Evolutionary conservation across 2,888 invertebrate genomes (phyloP).

Genomic region (Ellobium chinense): DNA sequence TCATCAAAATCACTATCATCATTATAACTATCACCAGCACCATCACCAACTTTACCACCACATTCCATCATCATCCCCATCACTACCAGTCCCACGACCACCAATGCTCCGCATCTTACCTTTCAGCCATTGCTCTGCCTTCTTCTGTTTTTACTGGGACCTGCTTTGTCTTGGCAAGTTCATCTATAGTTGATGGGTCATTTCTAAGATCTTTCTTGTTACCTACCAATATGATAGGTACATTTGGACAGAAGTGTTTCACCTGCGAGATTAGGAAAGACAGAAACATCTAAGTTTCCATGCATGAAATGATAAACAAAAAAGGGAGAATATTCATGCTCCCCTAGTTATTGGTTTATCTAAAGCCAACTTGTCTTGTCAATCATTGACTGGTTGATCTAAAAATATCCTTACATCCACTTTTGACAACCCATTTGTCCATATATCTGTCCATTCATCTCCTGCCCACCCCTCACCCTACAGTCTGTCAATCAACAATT

Average conservation of each 20-base stretch:
- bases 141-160: slow-evolving; percentile 98
- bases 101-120: no score
- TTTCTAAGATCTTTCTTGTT: slow-evolving; percentile 87
- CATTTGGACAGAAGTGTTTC: slow-evolving; percentile 97
- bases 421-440: background rate
- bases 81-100: no score
- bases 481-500: background rate
- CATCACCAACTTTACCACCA: no score
- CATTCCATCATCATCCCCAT: no score
- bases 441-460: background rate
- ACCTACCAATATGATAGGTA: slow-evolving; percentile 98
- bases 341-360: background rate
- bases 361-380: background rate
- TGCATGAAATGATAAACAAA: background rate
- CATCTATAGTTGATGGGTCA: slow-evolving; percentile 79
- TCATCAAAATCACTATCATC: no score
- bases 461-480: background rate
- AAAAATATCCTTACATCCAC: no score
- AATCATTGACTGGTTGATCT: no score
- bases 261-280: slow-evolving; percentile 80
- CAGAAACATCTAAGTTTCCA: no score
- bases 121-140: slow-evolving; percentile 98
- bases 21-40: no score
- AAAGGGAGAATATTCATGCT: background rate
- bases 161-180: slow-evolving; percentile 97